phyloP scores from a whole-genome alignment of 1,140 invertebrate species.

The Papilio machaon region DNA sequence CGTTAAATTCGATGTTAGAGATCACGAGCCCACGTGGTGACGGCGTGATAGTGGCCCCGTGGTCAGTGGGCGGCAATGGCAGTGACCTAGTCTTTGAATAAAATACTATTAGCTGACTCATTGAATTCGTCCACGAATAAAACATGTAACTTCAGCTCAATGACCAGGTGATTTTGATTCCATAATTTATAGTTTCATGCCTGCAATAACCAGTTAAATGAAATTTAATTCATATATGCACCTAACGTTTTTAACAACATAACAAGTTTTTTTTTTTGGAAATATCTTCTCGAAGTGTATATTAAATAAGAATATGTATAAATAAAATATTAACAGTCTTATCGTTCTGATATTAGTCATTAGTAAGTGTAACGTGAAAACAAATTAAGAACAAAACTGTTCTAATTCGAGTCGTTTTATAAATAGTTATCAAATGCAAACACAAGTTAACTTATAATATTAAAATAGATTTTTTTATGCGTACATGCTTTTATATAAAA shows the following conservation, averaged over 20 bases:
- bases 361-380: conserved; percentile 6
- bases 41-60: not conserved
- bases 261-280: too few relatives aligned
- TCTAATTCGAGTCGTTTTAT: not conserved
- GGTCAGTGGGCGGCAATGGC: conserved; percentile 12
- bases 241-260: too few relatives aligned
- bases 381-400: conserved; percentile 15
- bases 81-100: conserved; percentile 26
- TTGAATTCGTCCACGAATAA: not conserved
- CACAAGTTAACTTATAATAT: not conserved
- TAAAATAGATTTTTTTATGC: not conserved
- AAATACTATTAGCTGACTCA: conserved; percentile 16
- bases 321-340: too few relatives aligned
- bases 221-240: not conserved
- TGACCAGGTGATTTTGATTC: not conserved
- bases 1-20: conserved; percentile 2
- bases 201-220: too few relatives aligned
- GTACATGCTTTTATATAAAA: not conserved
- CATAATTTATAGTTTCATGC: too few relatives aligned
- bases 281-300: too few relatives aligned
- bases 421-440: conserved; percentile 16
- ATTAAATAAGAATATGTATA: too few relatives aligned
- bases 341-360: conserved; percentile 10
- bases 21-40: conserved; percentile 5
- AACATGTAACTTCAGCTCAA: not conserved